These are phyloP conservation scores for Erethizon dorsatum DNA, from an alignment of 2,797 vertebrate species.

Conservation along the genomic window DNA sequence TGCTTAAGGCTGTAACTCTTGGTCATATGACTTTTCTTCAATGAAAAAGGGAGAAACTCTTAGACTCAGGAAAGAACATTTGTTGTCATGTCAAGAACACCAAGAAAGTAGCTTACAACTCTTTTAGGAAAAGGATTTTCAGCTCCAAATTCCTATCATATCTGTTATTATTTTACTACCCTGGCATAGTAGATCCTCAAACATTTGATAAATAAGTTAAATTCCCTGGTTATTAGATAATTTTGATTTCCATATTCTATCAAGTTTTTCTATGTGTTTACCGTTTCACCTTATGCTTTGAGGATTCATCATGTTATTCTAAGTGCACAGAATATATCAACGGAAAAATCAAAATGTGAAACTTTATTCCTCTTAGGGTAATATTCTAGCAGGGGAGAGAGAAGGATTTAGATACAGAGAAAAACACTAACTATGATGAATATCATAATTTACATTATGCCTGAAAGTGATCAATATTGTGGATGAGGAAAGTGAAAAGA, in stretches of 20 bases:
- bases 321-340: not conserved
- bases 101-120: not conserved
- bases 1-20: not conserved
- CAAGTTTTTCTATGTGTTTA: not conserved
- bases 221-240: not conserved
- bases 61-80: not conserved
- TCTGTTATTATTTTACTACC: not conserved
- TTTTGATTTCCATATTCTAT: not conserved
- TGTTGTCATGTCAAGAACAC: not conserved
- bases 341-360: not conserved
- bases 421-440: not conserved
- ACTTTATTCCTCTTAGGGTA: not conserved
- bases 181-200: not conserved
- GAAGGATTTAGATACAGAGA: not conserved
- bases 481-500: not conserved
- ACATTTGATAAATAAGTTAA: slow-evolving; percentile 4
- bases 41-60: not conserved
- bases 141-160: not conserved
- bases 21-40: not conserved
- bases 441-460: not conserved
- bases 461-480: not conserved
- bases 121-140: not conserved
- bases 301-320: not conserved
- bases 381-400: not conserved
- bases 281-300: not conserved